Conservation (phyloP, 1,140 invertebrate genomes). For the Drosophila novamexicana region DNA sequence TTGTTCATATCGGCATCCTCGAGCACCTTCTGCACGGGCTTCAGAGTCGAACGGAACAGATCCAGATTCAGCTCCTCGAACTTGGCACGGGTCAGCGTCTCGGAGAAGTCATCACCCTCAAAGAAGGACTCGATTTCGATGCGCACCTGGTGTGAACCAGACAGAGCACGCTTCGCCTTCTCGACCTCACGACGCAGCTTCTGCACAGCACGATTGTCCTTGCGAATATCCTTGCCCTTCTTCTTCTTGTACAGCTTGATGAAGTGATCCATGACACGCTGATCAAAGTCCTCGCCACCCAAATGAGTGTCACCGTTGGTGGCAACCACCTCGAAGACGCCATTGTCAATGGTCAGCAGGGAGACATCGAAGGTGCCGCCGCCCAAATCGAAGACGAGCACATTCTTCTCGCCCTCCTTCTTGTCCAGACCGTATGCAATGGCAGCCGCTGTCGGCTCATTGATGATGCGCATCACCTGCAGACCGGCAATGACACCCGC, state of each 20-base stretch:
- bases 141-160: slow-evolving; percentile 97
- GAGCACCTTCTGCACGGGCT: slow-evolving; percentile 98
- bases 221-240: slow-evolving; percentile 98
- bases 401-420: slow-evolving; percentile 99
- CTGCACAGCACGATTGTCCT: slow-evolving; percentile 97
- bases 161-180: slow-evolving; percentile 98
- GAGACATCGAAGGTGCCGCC: slow-evolving; percentile 99
- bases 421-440: slow-evolving; percentile 99
- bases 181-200: slow-evolving; percentile 98
- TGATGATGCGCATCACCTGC: slow-evolving; percentile 99
- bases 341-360: slow-evolving; percentile 99
- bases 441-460: slow-evolving; percentile 99
- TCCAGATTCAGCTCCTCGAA: slow-evolving; percentile 99
- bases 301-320: slow-evolving; percentile 99
- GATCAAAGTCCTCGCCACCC: slow-evolving; percentile 99
- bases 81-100: slow-evolving; percentile 98
- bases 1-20: slow-evolving; percentile 99
- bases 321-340: slow-evolving; percentile 95
- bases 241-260: slow-evolving; percentile 99
- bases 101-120: slow-evolving; percentile 99
- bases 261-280: slow-evolving; percentile 99
- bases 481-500: slow-evolving; percentile 96
- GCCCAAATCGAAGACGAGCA: slow-evolving; percentile 99
- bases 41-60: slow-evolving; percentile 98
- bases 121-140: slow-evolving; percentile 99